Base-by-base conservation (phyloP, 2,797 vertebrate genomes). In the Rhincodon typus region DNA sequence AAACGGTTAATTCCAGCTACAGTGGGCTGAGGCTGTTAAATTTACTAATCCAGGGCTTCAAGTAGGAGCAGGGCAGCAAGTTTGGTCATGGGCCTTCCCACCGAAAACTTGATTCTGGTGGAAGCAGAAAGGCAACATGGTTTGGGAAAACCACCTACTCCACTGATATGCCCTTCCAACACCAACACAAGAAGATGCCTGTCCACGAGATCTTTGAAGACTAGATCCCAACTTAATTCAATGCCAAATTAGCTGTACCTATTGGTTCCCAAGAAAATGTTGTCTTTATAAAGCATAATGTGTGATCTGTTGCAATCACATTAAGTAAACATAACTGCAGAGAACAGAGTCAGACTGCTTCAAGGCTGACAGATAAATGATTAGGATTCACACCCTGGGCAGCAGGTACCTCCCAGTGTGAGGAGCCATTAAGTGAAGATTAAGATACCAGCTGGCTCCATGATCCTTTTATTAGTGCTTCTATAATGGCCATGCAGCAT, bases 361-460 rank as follows among this genome's bases (percentile, higher is more conserved):
- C 90, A 93, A 93, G 46, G 46, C 4, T 1, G 38, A 62, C n/a
- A 93, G 90, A 91, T 67, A 17, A 42, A 93, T 69, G 42, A 93
- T 93, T 42, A 23, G n/a, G 90, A 69, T 93, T n/a, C 15, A 69
- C 1, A 8, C n/a, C 4, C 21, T 42, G 21, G 38, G 6, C 66
- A 69, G 66, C 66, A 93, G 19, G n/a, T 69, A 93, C n/a, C 66
- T 69, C n/a, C 25, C 53, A n/a, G 19, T 91, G 23, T 69, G 90
- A 25, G 66, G 46, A 93, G 62, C 90, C n/a, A 93, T 69, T 69
- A 93, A 69, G 62, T 69, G 62, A 69, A 93, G 90, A 93, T n/a
- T 93, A n/a, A 19, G 66, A 69, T 69, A 66, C 21, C 90, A 69
- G 66, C 38, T 93, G 90, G 66, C 21, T 42, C 62, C 38, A 42